These are phyloP conservation scores for Solenopsis fugax DNA, from an alignment of 1,140 invertebrate species.

Conservation along the genomic window DNA sequence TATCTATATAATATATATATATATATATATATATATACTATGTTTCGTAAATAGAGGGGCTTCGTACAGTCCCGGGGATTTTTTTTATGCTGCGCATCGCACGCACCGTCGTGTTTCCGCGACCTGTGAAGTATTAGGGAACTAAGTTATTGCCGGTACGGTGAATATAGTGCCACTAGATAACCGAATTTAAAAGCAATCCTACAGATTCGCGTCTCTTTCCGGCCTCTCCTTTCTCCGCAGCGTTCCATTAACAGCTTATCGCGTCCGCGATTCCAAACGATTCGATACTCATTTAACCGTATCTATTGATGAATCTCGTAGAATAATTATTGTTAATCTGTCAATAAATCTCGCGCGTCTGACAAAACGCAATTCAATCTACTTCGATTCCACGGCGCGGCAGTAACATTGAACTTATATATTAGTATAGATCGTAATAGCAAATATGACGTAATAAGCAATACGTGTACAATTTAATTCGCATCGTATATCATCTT, in stretches of 20 bases:
- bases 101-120: conserved; percentile 32
- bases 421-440: conserved; percentile 4
- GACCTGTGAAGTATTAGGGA: conserved; percentile 61
- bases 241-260: conserved; percentile 56
- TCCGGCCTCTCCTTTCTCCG: not conserved
- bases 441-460: conserved; percentile 19
- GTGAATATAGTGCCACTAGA: conserved; percentile 26
- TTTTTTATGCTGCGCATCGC: conserved; percentile 51
- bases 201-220: conserved; percentile 46
- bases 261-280: conserved; percentile 41
- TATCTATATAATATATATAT: not conserved
- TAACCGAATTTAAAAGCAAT: conserved; percentile 66
- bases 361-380: conserved; percentile 52
- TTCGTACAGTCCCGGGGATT: conserved; percentile 36
- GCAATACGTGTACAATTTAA: not conserved
- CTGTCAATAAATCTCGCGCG: conserved; percentile 51
- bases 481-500: not conserved
- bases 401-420: not conserved
- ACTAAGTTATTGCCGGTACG: conserved; percentile 61
- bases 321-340: conserved; percentile 65
- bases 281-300: conserved; percentile 61
- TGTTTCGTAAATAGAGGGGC: conserved; percentile 67
- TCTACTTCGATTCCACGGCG: conserved; percentile 33
- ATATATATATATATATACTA: conserved; percentile 12
- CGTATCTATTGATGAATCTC: conserved; percentile 64